Conservation (phyloP, 2,797 vertebrate genomes). For the Pteropus rufus region DNA sequence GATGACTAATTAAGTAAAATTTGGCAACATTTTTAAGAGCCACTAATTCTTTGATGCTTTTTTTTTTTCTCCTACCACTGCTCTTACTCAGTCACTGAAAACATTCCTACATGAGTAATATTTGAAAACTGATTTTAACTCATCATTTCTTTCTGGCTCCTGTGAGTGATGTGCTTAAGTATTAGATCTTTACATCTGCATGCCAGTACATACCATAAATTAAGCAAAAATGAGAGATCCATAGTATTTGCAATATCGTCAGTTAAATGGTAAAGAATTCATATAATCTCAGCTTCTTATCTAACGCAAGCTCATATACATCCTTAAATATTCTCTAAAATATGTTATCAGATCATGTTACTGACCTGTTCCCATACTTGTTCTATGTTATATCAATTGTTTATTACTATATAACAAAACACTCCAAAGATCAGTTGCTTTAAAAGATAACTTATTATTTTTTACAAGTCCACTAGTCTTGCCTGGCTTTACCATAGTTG, state of each 20-base stretch:
- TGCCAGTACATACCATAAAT: not conserved
- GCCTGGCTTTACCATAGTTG: not conserved
- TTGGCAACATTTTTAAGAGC: not conserved
- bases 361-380: not conserved
- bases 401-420: not conserved
- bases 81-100: not conserved
- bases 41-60: not conserved
- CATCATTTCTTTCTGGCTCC: not conserved
- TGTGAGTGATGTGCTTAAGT: not conserved
- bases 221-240: not conserved
- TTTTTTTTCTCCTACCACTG: not conserved
- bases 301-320: not conserved
- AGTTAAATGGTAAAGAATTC: not conserved
- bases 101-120: not conserved
- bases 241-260: not conserved
- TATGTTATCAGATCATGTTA: not conserved
- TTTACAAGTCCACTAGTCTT: not conserved
- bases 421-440: not conserved
- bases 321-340: not conserved
- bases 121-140: conserved; percentile 19
- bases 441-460: not conserved
- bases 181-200: not conserved
- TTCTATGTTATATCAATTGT: not conserved
- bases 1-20: not conserved
- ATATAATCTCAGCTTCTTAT: not conserved